Percentiles rank a stretch among this genome's conserved stretches.
Evolutionary conservation across 2,113 vertebrate species (phyloP).

Genomic region (Sakesphorus luctuosus): DNA sequence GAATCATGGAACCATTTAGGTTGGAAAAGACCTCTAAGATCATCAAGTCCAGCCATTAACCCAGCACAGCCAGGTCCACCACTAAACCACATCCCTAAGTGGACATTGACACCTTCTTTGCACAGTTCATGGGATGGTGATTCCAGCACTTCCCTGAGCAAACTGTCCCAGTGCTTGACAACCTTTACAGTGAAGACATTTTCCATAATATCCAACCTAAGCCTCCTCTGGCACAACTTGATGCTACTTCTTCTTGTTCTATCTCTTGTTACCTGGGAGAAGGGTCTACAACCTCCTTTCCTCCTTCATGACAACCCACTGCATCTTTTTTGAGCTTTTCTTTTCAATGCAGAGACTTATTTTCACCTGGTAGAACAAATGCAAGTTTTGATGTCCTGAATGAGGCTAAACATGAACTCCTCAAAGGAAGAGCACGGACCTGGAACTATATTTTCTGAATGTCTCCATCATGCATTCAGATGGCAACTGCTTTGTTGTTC

Average conservation of each 20-base stretch:
- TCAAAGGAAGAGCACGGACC: not conserved
- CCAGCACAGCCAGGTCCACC: not conserved
- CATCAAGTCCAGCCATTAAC: not conserved
- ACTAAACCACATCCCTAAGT: not conserved
- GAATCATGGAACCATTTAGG: not conserved
- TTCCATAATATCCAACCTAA: accelerated
- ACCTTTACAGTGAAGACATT: not conserved
- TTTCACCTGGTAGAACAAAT: not conserved
- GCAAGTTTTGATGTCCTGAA: not conserved
- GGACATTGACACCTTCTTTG: not conserved
- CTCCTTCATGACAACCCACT: accelerated
- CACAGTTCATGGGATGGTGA: not conserved
- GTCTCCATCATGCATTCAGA: not conserved
- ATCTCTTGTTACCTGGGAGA: not conserved
- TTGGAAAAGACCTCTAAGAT: not conserved
- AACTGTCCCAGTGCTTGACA: not conserved
- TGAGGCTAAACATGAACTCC: not conserved
- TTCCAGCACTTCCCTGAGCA: not conserved
- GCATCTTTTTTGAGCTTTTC: not conserved
- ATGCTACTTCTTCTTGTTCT: not conserved
- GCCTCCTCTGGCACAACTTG: not conserved
- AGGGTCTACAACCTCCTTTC: not conserved
- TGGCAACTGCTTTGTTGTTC: accelerated
- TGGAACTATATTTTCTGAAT: not conserved
- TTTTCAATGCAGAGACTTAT: not conserved